phyloP scores from a whole-genome alignment of 2,113 vertebrate genomes.

The Apaloderma vittatum region DNA sequence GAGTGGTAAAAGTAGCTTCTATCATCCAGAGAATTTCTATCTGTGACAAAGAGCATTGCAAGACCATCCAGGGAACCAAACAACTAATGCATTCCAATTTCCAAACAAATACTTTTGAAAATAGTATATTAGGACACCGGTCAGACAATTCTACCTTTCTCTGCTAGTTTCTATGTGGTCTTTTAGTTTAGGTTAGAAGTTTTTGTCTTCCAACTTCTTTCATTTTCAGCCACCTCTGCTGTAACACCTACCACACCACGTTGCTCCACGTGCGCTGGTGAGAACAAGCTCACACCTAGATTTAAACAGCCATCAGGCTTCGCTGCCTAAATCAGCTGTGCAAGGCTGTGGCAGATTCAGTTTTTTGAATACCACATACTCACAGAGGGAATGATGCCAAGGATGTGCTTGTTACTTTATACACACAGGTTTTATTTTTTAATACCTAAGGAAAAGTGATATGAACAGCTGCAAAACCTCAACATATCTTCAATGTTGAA shows the following conservation, averaged over 20 bases:
- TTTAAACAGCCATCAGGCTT: neutral
- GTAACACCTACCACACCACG: neutral
- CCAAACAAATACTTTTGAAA: neutral
- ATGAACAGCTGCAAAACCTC: neutral
- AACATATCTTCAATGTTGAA: neutral
- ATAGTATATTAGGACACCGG: neutral
- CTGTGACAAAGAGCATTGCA: neutral
- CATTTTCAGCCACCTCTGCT: neutral
- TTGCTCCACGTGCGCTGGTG: accelerated
- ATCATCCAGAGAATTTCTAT: neutral
- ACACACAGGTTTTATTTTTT: neutral
- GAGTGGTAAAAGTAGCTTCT: neutral
- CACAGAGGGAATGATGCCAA: neutral
- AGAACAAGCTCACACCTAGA: neutral
- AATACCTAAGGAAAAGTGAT: neutral
- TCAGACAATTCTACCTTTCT: neutral
- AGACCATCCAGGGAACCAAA: neutral
- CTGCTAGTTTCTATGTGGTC: neutral
- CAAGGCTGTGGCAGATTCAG: neutral
- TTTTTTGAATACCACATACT: neutral
- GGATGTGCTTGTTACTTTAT: neutral
- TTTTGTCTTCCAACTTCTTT: neutral
- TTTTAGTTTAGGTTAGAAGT: neutral
- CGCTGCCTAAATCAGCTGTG: too few relatives aligned
- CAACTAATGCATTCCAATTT: neutral